Evolutionary conservation across 2,888 invertebrate genomes (phyloP), one percentile per base, ranked within the genome.

Genomic region (Ceramica pisi): DNA sequence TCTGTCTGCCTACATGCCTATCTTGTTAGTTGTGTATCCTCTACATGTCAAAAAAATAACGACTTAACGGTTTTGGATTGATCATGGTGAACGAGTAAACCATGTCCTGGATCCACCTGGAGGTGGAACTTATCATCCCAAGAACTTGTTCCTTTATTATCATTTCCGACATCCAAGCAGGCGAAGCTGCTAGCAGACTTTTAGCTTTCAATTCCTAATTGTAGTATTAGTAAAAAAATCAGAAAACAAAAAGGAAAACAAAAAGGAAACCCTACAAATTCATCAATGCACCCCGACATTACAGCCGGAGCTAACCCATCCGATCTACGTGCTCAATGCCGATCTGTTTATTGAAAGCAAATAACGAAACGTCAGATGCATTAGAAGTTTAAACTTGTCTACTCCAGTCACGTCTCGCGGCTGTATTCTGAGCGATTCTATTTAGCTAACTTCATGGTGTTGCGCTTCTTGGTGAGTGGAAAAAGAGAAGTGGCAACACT

Each of bases 311-410:
- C 38, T 50, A 50, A 74, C 75, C 80, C 63, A 56, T 31, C 48
- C 21, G 14, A 67, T 12, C 56, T 35, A 56, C 69, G 62, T 70
- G 76, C 63, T 57, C 67, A 51, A 59, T 59, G 57, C 53, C 53
- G 23, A 66, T 71, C 68, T 78, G 73, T 81, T 77, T 78, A 82
- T 82, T 84, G 82, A 84, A 84, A 76, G 63, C 84, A 72, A 78
- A 81, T 68, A 81, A 72, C 67, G 53, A 65, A 67, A 84, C 63
- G 84, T 81, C 84, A 83, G 68, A 59, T 71, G 77, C 77, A 81
- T 70, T 70, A 51, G 55, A 75, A 80, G 64, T 75, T 81, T 70
- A 60, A 80, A 80, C 31, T 75, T 61, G 62, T 59, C 14, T 44
- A 81, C 16, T 51, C 81, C 7, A 31, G 38, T 69, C 84, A 81